A percentile compares a stretch with the other conserved stretches of the same genome.
These are phyloP conservation scores for Willisornis vidua DNA, from an alignment of 2,113 vertebrate species.

Conservation along the genomic window DNA sequence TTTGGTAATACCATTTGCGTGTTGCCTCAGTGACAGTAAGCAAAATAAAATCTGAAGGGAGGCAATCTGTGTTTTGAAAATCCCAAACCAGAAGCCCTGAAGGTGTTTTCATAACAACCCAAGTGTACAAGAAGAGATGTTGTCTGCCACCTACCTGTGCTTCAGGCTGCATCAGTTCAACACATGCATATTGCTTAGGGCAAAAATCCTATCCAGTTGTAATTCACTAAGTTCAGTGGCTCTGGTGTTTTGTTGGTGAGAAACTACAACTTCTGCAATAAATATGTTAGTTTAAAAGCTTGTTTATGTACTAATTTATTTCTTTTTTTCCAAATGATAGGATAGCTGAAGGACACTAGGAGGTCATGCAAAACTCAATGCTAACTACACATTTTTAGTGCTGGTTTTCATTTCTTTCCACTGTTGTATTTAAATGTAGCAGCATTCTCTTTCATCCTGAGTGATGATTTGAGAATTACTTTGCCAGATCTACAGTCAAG, in stretches of 20 bases:
- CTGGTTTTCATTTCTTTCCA: not conserved
- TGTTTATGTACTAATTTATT: not conserved
- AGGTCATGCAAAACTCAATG: not conserved
- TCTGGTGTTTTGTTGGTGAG: not conserved
- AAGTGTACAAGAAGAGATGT: not conserved
- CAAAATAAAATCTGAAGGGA: not conserved
- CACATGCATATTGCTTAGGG: not conserved
- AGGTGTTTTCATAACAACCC: not conserved
- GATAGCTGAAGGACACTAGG: not conserved
- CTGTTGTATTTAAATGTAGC: not conserved
- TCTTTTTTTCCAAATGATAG: not conserved
- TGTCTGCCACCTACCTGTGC: not conserved
- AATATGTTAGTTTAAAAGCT: not conserved
- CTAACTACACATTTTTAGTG: not conserved
- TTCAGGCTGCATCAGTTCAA: not conserved
- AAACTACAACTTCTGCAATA: slow-evolving; percentile 3
- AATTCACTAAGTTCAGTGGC: not conserved
- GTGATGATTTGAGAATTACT: not conserved
- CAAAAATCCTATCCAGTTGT: not conserved
- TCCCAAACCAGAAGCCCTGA: not conserved
- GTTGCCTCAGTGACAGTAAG: not conserved
- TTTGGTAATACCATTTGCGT: not conserved
- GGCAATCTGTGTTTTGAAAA: not conserved
- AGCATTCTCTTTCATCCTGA: not conserved
- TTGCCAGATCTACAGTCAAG: not conserved